Evolutionary conservation across 2,113 vertebrate genomes (phyloP).

Genomic region (Grammomys surdaster): DNA sequence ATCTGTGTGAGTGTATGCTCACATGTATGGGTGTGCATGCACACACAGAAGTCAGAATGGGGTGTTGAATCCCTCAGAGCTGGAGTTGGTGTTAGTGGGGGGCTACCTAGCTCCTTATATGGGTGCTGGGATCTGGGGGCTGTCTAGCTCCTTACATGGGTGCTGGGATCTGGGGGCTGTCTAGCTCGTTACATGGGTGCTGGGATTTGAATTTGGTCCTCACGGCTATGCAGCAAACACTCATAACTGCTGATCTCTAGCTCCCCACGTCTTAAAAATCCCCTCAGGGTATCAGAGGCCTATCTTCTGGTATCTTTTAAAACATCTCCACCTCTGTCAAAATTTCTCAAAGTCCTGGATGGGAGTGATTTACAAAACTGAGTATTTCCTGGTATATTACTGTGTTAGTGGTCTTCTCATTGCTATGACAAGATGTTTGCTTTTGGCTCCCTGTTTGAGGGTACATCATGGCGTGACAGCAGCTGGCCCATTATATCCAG

Average conservation of each 20-base stretch:
- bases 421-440: background rate
- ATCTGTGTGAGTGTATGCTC: background rate
- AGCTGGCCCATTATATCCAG: background rate
- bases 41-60: background rate
- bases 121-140: background rate
- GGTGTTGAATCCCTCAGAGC: background rate
- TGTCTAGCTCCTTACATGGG: too few relatives aligned
- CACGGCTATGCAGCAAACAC: background rate
- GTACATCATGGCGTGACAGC: background rate
- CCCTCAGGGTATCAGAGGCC: background rate
- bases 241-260: background rate
- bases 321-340: background rate
- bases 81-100: background rate
- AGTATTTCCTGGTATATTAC: background rate
- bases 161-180: background rate
- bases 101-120: too few relatives aligned
- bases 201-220: background rate
- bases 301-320: background rate
- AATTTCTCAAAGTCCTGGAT: background rate
- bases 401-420: too few relatives aligned
- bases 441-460: background rate
- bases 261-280: background rate
- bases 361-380: background rate
- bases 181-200: too few relatives aligned
- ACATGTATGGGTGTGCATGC: background rate